Base-by-base conservation (phyloP, 2,113 vertebrate species). In the Cyanoramphus novaezelandiae region DNA sequence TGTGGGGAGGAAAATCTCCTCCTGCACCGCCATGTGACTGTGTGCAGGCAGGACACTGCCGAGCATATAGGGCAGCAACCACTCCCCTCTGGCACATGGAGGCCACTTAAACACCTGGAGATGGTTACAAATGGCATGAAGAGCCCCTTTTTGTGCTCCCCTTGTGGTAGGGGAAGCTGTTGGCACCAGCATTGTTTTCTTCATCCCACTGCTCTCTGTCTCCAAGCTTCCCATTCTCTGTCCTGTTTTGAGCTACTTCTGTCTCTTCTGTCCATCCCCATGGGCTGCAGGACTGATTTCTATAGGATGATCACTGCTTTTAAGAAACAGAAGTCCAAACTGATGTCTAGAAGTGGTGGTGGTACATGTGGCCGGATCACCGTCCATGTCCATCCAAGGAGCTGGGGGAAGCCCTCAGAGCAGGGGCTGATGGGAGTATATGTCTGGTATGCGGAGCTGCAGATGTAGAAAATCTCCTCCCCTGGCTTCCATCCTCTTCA, bases 1-100 rank as follows among this genome's bases (percentile, higher is more conserved):
- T 50, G 43, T 50, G 85, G 37, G 65, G 65, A 82, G 44, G 86
- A 90, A 64, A 24, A 63, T 50, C 16, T 6, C 2, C 24, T n/a
- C 11, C 23, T 5, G 2, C 16, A 6, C 23, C 0, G 0, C 71
- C 11, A 0, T 7, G 19, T 72, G 60, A 46, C 50, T 71, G 35
- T 44, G 27, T n/a, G 50, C 65, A 55, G 67, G 47, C 41, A 69
- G 60, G 65, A 57, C 13, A 3, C n/a, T 62, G 67, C 75, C 55
- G 57, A 65, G 79, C 10, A 1, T 6, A 0, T 55, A 59, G 64
- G 70, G 55, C 12, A 53, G 55, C 44, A 35, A 15, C 41, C 0
- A 0, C 55, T 85, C 17, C 31, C 5, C 7, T 46, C 37, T 59
- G 55, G 35, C 84, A 60, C 12, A 0, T 31, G 43, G 70, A 90